Base-by-base conservation (phyloP, 2,888 invertebrate genomes). In the Thecophora atra region DNA sequence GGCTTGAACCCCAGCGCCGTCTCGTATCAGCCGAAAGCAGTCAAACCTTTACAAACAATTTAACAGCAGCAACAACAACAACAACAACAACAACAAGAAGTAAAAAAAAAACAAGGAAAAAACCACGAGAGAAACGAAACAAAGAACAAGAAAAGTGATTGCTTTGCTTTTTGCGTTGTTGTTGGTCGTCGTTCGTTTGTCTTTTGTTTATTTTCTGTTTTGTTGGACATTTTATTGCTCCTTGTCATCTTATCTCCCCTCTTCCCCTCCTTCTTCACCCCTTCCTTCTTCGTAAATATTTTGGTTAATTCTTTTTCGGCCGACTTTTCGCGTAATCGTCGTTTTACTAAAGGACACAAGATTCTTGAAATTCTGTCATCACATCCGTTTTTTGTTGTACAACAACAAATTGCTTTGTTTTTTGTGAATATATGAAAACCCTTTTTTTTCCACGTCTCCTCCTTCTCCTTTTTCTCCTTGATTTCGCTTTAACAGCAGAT, bases 201-300 rank as follows among this genome's bases (percentile, higher is more conserved):
- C 26, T 62, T 47, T 21, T 52, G 51, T 58, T 63, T 17, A 44
- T 58, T 60, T 47, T 69, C 24, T 58, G n/a, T 60, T 21, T 69
- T 52, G 21, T 60, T 69, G 69, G 44, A 26, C 26, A 26, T 17
- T 42, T 24, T 65, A 26, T 51, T 21, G 47, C n/a, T 66, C 52
- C 51, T n/a, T 66, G 52, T 66, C 66, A 66, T 19, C 24, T n/a
- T 52, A 13, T 52, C 44, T 24, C 47, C 42, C 3, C 42, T n/a
- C 17, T 64, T 54, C 42, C 1, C 30, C 28, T 19, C 17, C 47
- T 54, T 21, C 6, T 56, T 24, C 28, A 15, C 28, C 19, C n/a
- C 58, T 42, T 26, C 54, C n/a, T 28, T 52, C 52, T 54, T 72
- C 52, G 62, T 72, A 67, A 67, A 72, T 65, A 71, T 71, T 71